Conservation (phyloP, 2,888 invertebrate genomes). For the Meiosimyza platycephala region DNA sequence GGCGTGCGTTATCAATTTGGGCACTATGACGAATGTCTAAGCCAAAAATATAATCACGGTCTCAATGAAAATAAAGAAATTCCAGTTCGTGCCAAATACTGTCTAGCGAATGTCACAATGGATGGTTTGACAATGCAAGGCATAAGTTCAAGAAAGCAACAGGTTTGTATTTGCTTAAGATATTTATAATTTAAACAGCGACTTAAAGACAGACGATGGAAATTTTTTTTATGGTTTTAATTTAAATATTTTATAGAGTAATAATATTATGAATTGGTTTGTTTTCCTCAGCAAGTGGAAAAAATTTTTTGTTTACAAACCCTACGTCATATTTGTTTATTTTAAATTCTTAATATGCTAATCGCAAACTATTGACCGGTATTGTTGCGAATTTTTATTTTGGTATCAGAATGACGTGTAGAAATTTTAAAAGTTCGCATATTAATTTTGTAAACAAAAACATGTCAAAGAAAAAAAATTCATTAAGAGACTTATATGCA, state of each 20-base stretch:
- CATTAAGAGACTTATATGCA: too few species aligned
- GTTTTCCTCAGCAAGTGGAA: neutral
- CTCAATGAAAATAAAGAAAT: constrained; percentile 29
- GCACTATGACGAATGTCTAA: constrained; percentile 79
- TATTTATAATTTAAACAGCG: too few species aligned
- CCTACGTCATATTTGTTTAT: neutral
- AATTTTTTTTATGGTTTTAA: neutral
- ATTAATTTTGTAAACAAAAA: too few species aligned
- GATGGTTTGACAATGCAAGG: constrained; percentile 51
- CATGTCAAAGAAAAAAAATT: too few species aligned
- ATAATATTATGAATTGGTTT: neutral
- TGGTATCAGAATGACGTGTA: too few species aligned
- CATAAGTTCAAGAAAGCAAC: constrained; percentile 46
- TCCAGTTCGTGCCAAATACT: constrained; percentile 70
- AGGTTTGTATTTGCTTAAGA: constrained; percentile 41
- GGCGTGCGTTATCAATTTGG: constrained; percentile 79
- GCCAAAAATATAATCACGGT: constrained; percentile 49
- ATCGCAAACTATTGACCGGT: too few species aligned
- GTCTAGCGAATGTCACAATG: constrained; percentile 71
- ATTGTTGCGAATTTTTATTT: too few species aligned
- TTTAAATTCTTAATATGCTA: too few species aligned
- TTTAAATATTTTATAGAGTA: neutral
- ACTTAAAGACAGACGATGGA: too few species aligned
- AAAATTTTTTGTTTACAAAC: neutral
- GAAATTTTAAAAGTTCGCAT: too few species aligned